phyloP scores from a whole-genome alignment of 2,113 vertebrate genomes.

The Scophthalmus maximus region DNA sequence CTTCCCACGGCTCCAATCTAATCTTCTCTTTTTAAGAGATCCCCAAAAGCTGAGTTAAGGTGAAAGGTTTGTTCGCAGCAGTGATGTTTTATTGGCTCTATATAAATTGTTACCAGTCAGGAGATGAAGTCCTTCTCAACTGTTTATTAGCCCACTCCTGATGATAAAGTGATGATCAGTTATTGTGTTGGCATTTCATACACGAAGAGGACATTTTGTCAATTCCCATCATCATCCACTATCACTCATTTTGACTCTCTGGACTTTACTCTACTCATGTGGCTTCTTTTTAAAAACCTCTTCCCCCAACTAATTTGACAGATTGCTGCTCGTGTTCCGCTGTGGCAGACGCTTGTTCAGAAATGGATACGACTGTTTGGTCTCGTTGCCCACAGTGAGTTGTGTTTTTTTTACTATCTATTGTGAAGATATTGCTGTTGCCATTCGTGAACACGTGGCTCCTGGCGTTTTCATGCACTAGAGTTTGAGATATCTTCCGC shows the following conservation, averaged over 20 bases:
- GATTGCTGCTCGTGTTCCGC: too few species aligned
- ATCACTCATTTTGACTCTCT: not conserved
- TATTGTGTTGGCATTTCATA: not conserved
- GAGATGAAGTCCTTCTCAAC: not conserved
- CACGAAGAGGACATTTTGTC: not conserved
- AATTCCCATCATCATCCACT: not conserved
- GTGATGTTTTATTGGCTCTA: too few species aligned
- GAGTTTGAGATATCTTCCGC: conserved; percentile 8
- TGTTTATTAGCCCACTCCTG: not conserved
- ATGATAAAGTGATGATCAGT: not conserved
- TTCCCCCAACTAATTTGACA: too few species aligned
- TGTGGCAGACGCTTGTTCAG: too few species aligned
- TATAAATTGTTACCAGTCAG: too few species aligned
- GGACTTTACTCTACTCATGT: not conserved
- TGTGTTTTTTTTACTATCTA: not conserved
- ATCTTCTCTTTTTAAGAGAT: too few species aligned
- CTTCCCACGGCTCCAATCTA: too few species aligned
- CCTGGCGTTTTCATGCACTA: not conserved
- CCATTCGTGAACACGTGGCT: conserved; percentile 9
- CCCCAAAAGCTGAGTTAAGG: too few species aligned
- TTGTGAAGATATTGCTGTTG: not conserved
- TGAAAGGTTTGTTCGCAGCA: too few species aligned
- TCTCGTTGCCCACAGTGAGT: not conserved
- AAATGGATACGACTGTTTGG: too few species aligned
- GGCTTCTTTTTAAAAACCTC: too few species aligned